Evolutionary conservation across 2,888 invertebrate genomes (phyloP).

Genomic region (Lithophane semibrunnea): DNA sequence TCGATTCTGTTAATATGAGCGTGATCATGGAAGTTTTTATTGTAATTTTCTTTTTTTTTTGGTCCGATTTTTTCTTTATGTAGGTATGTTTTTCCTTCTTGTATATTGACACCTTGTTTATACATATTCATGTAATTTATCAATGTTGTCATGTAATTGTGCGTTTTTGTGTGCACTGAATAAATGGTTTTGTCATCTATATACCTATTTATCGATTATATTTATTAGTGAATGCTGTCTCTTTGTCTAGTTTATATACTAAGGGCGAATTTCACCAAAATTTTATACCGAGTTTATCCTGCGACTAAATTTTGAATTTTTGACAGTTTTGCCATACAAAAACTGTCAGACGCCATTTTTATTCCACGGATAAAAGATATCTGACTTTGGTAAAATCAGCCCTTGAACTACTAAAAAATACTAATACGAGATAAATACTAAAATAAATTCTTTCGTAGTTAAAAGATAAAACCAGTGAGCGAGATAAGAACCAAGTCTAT

Average conservation of each 20-base stretch:
- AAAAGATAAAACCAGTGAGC: not conserved
- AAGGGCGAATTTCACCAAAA: too few relatives aligned
- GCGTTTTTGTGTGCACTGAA: not conserved
- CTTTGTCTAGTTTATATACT: not conserved
- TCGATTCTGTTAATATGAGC: slow-evolving; percentile 31
- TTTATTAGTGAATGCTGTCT: not conserved
- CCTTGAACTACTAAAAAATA: too few relatives aligned
- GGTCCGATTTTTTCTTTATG: too few relatives aligned
- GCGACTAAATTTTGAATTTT: too few relatives aligned
- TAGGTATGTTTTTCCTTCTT: not conserved
- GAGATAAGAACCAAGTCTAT: not conserved
- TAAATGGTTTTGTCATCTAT: not conserved
- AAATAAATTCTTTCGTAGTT: not conserved
- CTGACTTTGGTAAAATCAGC: too few relatives aligned
- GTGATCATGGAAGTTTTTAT: slow-evolving; percentile 1
- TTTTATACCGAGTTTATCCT: too few relatives aligned
- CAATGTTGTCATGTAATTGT: not conserved
- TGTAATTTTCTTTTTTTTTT: slow-evolving; percentile 1
- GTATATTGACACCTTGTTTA: not conserved
- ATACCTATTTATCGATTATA: not conserved
- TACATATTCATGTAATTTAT: not conserved
- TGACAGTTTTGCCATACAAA: too few relatives aligned
- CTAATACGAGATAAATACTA: too few relatives aligned
- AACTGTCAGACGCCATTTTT: too few relatives aligned
- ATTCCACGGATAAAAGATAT: too few relatives aligned